phyloP scores from a whole-genome alignment of 2,797 vertebrate genomes.

The Amniataba percoides region DNA sequence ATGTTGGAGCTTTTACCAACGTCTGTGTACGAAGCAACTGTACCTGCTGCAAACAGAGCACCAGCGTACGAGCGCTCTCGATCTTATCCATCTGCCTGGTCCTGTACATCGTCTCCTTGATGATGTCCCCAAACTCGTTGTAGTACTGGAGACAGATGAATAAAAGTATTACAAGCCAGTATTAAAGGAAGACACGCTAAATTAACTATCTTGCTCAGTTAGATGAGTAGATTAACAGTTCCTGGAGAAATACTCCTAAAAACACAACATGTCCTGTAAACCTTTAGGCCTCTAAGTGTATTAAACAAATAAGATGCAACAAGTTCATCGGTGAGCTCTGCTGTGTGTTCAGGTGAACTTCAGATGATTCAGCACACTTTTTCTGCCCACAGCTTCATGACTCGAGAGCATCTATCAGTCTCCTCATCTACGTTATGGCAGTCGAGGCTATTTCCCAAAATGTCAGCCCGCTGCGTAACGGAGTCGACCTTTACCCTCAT shows the following conservation, averaged over 20 bases:
- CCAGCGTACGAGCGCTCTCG: conserved; percentile 87
- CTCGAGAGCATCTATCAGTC: background rate
- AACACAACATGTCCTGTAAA: background rate
- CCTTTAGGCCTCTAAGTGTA: background rate
- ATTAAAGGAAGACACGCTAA: background rate
- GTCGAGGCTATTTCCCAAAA: background rate
- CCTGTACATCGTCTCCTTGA: conserved; percentile 91
- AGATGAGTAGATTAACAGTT: background rate
- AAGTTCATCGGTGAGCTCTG: background rate
- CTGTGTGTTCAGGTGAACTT: background rate
- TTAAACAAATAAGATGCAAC: background rate
- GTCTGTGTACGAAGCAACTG: background rate
- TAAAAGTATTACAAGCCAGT: background rate
- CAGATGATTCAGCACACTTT: too few species aligned
- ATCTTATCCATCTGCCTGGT: conserved; percentile 90
- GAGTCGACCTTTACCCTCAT: conserved; percentile 86
- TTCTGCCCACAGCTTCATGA: background rate
- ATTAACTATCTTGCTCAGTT: background rate
- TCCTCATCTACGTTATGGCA: background rate
- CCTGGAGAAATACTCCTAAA: background rate
- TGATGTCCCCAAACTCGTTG: conserved; percentile 93
- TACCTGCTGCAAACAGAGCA: conserved; percentile 93
- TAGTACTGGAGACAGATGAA: conserved; percentile 76
- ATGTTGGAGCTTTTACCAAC: background rate
- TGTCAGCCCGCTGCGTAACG: background rate